Conservation (phyloP, 2,888 invertebrate genomes). For the Euplexia lucipara region DNA sequence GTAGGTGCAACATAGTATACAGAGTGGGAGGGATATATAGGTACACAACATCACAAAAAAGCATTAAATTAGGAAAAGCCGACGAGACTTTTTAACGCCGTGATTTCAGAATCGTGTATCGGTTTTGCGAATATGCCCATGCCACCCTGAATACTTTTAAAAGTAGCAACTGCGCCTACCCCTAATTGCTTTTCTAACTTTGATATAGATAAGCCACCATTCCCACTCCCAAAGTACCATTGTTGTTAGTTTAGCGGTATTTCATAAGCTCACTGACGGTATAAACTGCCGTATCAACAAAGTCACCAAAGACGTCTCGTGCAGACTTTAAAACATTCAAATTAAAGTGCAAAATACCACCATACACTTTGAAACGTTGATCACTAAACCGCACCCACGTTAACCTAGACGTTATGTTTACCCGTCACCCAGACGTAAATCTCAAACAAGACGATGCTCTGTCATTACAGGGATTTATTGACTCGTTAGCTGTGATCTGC, state of each 20-base stretch:
- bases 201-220: no score
- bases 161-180: no score
- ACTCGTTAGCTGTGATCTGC: conserved; percentile 57
- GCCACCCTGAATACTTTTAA: no score
- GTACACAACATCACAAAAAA: no score
- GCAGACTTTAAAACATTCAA: background rate
- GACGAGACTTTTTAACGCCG: no score
- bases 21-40: no score
- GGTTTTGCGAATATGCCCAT: no score
- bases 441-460: conserved; percentile 44
- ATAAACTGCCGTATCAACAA: background rate
- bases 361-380: background rate
- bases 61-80: no score
- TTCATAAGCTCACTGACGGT: background rate
- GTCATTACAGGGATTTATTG: conserved; percentile 64
- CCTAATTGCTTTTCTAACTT: no score
- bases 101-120: no score
- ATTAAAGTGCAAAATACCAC: background rate
- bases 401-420: conserved; percentile 36
- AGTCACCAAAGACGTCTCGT: background rate
- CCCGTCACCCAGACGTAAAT: conserved; percentile 49
- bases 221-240: no score
- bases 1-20: background rate
- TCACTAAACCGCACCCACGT: conserved; percentile 8
- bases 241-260: no score